Base-by-base conservation (phyloP, 2,797 vertebrate genomes). In the Microcaecilia unicolor region DNA sequence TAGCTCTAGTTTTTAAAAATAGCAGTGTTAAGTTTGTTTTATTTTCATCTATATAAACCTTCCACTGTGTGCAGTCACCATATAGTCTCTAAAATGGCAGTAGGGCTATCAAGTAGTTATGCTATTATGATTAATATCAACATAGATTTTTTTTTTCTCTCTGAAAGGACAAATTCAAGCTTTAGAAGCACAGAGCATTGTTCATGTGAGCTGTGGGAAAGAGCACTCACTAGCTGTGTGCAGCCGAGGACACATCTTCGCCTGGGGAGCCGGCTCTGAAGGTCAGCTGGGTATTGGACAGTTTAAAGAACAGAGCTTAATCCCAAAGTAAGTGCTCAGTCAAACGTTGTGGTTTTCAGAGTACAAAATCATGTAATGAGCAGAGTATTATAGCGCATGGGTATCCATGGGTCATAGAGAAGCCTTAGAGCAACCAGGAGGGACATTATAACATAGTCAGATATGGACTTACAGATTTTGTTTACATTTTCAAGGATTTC, bases 241-340 rank as follows among this genome's bases (percentile, higher is more conserved):
- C 48, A 37, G 46, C 10, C 68, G 61, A 24, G 89, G 89, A 44
- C 37, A 45, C 1, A 59, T 90, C 15, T 88, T 76, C 31, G 71
- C 78, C 2, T 90, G 89, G 89, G 88, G 86, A 32, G 64, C 60
- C 2, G 72, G 57, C 16, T 69, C 56, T 5, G 63, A 81, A 10
- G 86, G 85, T 25, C 82, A 90, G 48, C 64, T 88, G 25, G 87
- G 88, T 14, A 23, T 43, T n/a, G 42, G 10, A 15, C 28, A 31
- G 8, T 19, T 48, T 14, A 42, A 40, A 22, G 35, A 57, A 25
- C 30, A 15, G 39, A 27, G 6, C 19, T 13, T 41, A n/a, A 75
- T 17, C 28, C 81, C 80, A 30, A 65, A 15, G 88, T 62, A 72
- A 70, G 74, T 55, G n/a, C n/a, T n/a, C n/a, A n/a, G n/a, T n/a